Conservation (phyloP, 2,113 vertebrate species). For the Empidonax alnorum region DNA sequence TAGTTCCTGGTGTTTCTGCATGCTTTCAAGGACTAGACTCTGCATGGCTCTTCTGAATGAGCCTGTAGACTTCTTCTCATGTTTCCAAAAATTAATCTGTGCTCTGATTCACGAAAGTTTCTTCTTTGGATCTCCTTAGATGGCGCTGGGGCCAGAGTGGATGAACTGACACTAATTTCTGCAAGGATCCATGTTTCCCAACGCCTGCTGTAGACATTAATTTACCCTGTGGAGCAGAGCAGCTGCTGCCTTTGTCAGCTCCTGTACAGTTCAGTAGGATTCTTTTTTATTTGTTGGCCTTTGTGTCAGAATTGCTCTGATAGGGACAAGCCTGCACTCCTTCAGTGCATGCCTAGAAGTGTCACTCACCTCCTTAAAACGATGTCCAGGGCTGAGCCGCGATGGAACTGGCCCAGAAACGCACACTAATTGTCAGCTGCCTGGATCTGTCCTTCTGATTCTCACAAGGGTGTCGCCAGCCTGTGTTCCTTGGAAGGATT, state of each 20-base stretch:
- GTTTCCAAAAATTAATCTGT: not conserved
- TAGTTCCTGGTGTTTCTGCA: not conserved
- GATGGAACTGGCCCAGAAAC: not conserved
- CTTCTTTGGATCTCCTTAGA: not conserved
- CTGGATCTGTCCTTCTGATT: not conserved
- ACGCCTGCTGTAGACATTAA: not conserved
- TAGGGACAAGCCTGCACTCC: not conserved
- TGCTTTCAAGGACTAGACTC: not conserved
- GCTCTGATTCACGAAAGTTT: not conserved
- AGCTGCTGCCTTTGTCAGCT: slow-evolving; percentile 15
- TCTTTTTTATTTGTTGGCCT: not conserved
- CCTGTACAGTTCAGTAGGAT: not conserved
- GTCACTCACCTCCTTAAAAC: not conserved
- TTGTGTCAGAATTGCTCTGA: not conserved
- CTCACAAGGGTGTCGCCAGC: not conserved
- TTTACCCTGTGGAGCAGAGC: not conserved
- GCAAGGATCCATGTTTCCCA: not conserved
- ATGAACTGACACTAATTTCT: not conserved
- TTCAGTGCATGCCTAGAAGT: not conserved
- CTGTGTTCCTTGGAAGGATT: not conserved
- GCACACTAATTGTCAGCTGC: not conserved
- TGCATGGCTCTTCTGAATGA: fast-evolving
- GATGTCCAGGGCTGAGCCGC: not conserved
- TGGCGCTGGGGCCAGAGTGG: fast-evolving
- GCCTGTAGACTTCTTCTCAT: not conserved